These are phyloP conservation scores for Pipa parva DNA, from an alignment of 2,113 vertebrate genomes.

Conservation along the genomic window DNA sequence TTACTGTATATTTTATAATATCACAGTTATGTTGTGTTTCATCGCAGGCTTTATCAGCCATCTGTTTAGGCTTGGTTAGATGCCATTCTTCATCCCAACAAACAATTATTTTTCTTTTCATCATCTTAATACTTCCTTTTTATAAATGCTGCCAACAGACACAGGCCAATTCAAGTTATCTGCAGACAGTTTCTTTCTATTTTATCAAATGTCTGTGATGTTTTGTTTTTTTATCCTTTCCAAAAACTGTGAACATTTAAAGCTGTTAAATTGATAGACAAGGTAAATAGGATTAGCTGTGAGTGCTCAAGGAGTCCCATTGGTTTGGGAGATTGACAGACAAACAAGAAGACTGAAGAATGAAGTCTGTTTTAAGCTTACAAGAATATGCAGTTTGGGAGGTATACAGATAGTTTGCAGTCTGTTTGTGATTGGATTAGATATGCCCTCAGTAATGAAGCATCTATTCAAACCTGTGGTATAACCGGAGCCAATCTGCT, in stretches of 20 bases:
- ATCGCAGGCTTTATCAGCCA: constrained; percentile 49
- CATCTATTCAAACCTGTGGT: constrained; percentile 58
- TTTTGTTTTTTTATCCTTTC: constrained; percentile 49
- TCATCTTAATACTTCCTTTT: not conserved
- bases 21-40: too few species aligned
- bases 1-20: too few species aligned
- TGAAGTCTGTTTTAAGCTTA: constrained; percentile 52
- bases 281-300: constrained; percentile 71
- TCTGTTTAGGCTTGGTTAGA: not conserved
- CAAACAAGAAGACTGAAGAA: constrained; percentile 54
- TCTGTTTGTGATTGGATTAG: constrained; percentile 73
- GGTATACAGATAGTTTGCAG: constrained; percentile 67
- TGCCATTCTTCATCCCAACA: not conserved
- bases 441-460: constrained; percentile 69
- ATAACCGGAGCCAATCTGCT: constrained; percentile 55
- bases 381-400: constrained; percentile 67
- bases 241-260: constrained; percentile 76
- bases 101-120: not conserved
- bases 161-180: constrained; percentile 46
- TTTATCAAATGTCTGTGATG: constrained; percentile 36
- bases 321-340: constrained; percentile 58
- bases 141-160: constrained; percentile 39
- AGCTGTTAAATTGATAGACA: constrained; percentile 70
- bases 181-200: constrained; percentile 24
- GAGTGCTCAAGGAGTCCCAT: constrained; percentile 52